These are phyloP conservation scores for Nymphalis c-album DNA, from an alignment of 2,888 invertebrate species.

Conservation along the genomic window DNA sequence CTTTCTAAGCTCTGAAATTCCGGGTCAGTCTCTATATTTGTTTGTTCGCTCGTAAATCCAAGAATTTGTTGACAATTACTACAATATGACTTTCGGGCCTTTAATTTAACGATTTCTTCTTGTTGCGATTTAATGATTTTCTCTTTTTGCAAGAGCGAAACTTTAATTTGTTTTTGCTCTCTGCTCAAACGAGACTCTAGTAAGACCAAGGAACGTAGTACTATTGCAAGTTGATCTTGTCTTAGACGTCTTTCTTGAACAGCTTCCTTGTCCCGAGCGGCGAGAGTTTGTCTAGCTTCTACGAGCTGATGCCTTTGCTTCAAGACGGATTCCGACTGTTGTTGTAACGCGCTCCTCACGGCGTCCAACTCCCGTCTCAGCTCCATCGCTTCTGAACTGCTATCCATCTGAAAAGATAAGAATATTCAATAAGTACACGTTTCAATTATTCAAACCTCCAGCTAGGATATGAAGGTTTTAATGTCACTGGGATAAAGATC, in stretches of 20 bases:
- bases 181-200: conserved; percentile 87
- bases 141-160: conserved; percentile 86
- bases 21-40: conserved; percentile 78
- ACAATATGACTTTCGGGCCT: conserved; percentile 76
- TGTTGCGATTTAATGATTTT: conserved; percentile 86
- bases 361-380: conserved; percentile 84
- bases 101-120: conserved; percentile 84
- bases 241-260: conserved; percentile 83
- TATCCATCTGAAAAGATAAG: conserved; percentile 84
- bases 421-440: conserved; percentile 20
- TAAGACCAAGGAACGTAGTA: conserved; percentile 85
- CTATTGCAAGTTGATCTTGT: conserved; percentile 86
- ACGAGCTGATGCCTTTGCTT: conserved; percentile 86
- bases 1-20: conserved; percentile 79
- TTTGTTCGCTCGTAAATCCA: conserved; percentile 78
- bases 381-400: conserved; percentile 82
- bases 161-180: conserved; percentile 87
- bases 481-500: conserved; percentile 44
- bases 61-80: conserved; percentile 77
- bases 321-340: conserved; percentile 83
- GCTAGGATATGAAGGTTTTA: conserved; percentile 20
- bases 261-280: conserved; percentile 82
- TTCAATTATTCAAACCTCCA: conserved; percentile 5
- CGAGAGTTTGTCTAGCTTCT: conserved; percentile 83
- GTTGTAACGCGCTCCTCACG: conserved; percentile 84